Conservation (phyloP, 2,888 invertebrate genomes). For the Buathra laborator region DNA sequence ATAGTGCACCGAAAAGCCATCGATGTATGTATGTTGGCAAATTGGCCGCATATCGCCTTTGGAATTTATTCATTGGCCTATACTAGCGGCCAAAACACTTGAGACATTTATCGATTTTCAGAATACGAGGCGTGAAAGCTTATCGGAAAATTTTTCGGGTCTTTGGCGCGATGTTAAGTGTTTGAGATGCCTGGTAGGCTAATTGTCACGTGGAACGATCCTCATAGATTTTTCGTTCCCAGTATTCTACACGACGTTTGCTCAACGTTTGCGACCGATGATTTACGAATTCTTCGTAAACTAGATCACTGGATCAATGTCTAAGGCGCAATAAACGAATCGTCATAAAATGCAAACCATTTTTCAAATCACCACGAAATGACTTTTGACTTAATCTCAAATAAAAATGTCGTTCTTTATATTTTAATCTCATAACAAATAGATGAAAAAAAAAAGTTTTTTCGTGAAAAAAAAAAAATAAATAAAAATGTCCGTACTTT, state of each 20-base stretch:
- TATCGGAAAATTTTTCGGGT: not conserved
- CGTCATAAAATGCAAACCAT: not conserved
- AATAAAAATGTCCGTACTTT: not conserved
- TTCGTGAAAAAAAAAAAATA: not conserved
- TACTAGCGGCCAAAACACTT: constrained; percentile 23
- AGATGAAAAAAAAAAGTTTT: too few relatives aligned
- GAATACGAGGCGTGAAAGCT: constrained; percentile 1
- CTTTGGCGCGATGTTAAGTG: not conserved
- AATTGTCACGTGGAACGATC: not conserved
- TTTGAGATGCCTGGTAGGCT: not conserved
- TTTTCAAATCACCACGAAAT: not conserved
- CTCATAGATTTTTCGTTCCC: too few relatives aligned
- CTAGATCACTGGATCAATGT: not conserved
- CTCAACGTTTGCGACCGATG: too few relatives aligned
- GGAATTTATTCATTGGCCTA: constrained; percentile 34
- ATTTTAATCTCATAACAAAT: not conserved
- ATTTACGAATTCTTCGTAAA: not conserved
- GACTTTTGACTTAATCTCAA: not conserved
- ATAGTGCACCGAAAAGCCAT: constrained; percentile 35
- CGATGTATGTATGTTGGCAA: constrained; percentile 9
- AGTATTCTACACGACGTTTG: not conserved
- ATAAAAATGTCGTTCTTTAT: not conserved
- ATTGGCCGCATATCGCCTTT: constrained; percentile 18
- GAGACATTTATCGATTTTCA: constrained; percentile 45
- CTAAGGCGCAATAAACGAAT: not conserved